These are phyloP conservation scores for Barnardius zonarius DNA, from an alignment of 2,113 vertebrate genomes.

Conservation along the genomic window DNA sequence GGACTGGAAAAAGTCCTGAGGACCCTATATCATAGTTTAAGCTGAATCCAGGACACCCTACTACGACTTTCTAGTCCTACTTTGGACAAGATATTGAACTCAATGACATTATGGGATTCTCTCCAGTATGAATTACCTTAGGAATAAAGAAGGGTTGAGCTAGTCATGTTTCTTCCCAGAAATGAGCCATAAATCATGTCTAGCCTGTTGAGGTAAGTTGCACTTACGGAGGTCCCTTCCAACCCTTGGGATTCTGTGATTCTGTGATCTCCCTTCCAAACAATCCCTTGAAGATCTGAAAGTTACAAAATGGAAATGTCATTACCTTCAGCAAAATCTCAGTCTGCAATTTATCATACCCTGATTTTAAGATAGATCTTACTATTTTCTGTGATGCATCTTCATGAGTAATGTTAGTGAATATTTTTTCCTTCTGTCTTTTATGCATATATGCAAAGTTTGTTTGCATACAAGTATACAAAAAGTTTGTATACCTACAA, in stretches of 20 bases:
- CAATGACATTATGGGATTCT: not conserved
- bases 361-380: not conserved
- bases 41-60: not conserved
- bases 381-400: not conserved
- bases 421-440: not conserved
- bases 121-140: not conserved
- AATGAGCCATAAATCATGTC: not conserved
- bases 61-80: not conserved
- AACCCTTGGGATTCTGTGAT: no score
- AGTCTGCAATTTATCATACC: not conserved
- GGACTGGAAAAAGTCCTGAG: not conserved
- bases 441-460: not conserved
- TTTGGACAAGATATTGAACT: not conserved
- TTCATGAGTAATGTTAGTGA: not conserved
- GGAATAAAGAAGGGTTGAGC: not conserved
- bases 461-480: not conserved
- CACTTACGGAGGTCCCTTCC: no score
- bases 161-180: not conserved
- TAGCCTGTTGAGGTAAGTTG: rapidly evolving
- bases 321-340: not conserved
- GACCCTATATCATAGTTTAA: not conserved
- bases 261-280: not conserved
- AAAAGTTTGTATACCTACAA: not conserved
- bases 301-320: not conserved
- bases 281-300: not conserved